phyloP scores from a whole-genome alignment of 2,888 invertebrate genomes.

The Endotricha flammealis region DNA sequence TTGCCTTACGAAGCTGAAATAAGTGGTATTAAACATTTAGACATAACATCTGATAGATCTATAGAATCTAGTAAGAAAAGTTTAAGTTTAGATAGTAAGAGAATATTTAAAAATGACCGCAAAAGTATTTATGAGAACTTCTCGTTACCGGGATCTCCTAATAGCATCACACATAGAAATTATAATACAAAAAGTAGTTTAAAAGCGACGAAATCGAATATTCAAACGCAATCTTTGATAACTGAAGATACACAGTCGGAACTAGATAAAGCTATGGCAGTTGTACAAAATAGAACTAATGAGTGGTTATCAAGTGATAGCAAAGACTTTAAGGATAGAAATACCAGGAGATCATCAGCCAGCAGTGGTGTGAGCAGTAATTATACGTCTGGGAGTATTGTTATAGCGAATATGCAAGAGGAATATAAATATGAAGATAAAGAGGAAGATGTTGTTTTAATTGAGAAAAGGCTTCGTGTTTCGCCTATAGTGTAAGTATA shows the following conservation, averaged over 20 bases:
- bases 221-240: conserved; percentile 24
- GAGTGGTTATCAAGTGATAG: conserved; percentile 48
- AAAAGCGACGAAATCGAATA: conserved; percentile 31
- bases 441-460: conserved; percentile 83
- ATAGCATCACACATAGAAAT: conserved; percentile 54
- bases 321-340: conserved; percentile 32
- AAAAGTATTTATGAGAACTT: conserved; percentile 62
- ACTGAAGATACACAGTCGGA: conserved; percentile 37
- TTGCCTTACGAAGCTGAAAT: conserved; percentile 38
- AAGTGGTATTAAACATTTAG: conserved; percentile 50
- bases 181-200: conserved; percentile 57
- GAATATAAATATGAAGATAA: conserved; percentile 86
- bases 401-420: conserved; percentile 81
- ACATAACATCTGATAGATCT: conserved; percentile 36
- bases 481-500: conserved; percentile 73
- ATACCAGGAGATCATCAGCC: conserved; percentile 64
- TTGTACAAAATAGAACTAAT: conserved; percentile 61
- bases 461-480: conserved; percentile 80
- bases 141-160: conserved; percentile 63
- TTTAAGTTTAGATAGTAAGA: conserved; percentile 22
- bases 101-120: conserved; percentile 20
- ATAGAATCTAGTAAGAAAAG: conserved; percentile 15
- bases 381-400: conserved; percentile 58
- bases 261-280: conserved; percentile 53
- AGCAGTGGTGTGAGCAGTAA: conserved; percentile 69